Evolutionary conservation across 2,113 vertebrate species (phyloP).

Genomic region (Notarius lentiginosus): DNA sequence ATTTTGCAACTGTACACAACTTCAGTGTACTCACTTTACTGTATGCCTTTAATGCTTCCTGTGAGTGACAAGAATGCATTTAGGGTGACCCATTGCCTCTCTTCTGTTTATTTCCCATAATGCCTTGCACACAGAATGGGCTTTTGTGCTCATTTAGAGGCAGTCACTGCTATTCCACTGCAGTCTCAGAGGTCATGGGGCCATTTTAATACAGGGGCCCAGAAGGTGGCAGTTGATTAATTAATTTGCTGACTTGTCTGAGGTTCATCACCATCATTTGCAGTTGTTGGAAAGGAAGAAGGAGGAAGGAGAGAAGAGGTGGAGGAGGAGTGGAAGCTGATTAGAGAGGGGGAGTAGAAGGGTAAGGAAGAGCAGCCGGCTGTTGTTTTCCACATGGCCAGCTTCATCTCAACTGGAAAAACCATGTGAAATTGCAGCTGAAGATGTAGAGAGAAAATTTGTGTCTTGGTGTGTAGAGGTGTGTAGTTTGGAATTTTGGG

Average conservation of each 20-base stretch:
- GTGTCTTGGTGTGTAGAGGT: neutral
- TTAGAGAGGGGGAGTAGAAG: slow-evolving; percentile 2
- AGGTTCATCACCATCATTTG: slow-evolving; percentile 45
- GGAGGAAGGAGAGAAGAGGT: slow-evolving; percentile 12
- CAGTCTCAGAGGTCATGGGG: slow-evolving; percentile 2
- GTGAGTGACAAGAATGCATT: slow-evolving; percentile 10
- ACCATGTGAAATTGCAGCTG: neutral
- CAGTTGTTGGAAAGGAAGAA: slow-evolving; percentile 28
- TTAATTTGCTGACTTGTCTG: slow-evolving; percentile 49
- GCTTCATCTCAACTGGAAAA: neutral
- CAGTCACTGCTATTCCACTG: slow-evolving; percentile 43
- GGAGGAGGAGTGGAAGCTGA: slow-evolving; percentile 15
- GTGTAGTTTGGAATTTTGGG: neutral
- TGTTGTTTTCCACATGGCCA: slow-evolving; percentile 29
- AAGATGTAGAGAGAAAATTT: neutral
- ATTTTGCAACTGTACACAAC: neutral
- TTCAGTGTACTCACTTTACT: neutral
- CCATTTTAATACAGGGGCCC: slow-evolving; percentile 49
- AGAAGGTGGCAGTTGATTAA: slow-evolving; percentile 52
- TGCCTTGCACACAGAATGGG: slow-evolving; percentile 38
- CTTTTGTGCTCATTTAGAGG: slow-evolving; percentile 45
- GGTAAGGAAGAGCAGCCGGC: slow-evolving; percentile 10
- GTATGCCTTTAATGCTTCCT: neutral
- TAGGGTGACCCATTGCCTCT: slow-evolving; percentile 25
- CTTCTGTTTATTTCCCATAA: slow-evolving; percentile 33